phyloP scores from a whole-genome alignment of 2,888 invertebrate species.

The Leptogaster cylindrica region DNA sequence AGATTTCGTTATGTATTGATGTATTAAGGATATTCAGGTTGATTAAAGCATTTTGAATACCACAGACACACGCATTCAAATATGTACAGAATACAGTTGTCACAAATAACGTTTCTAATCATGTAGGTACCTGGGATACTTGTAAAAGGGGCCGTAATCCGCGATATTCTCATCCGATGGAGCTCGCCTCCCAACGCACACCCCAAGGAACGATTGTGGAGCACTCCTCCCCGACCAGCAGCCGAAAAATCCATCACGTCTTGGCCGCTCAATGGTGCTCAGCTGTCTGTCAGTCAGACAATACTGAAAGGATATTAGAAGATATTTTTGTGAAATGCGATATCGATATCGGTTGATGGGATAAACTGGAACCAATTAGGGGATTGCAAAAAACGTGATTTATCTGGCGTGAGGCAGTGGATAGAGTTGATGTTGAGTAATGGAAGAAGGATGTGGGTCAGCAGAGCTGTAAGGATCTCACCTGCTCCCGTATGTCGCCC shows the following conservation, averaged over 20 bases:
- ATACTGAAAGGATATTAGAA: constrained; percentile 65
- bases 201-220: constrained; percentile 76
- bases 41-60: constrained; percentile 19
- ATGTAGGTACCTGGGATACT: constrained; percentile 71
- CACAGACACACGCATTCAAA: neutral
- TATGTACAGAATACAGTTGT: constrained; percentile 10
- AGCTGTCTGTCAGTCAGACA: constrained; percentile 91
- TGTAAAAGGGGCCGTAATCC: constrained; percentile 81
- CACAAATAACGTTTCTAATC: neutral
- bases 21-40: neutral
- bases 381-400: too few species aligned
- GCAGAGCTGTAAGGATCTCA: constrained; percentile 46
- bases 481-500: constrained; percentile 82
- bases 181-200: constrained; percentile 83
- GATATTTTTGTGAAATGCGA: too few species aligned
- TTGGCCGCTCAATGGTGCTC: constrained; percentile 71
- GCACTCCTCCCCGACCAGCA: constrained; percentile 73
- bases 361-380: neutral
- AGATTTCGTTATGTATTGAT: neutral
- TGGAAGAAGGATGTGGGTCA: neutral
- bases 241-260: constrained; percentile 75
- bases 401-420: too few species aligned
- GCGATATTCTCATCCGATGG: constrained; percentile 89
- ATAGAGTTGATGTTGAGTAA: neutral
- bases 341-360: too few species aligned